phyloP scores from a whole-genome alignment of 2,888 invertebrate species.

The Apamea sordens region DNA sequence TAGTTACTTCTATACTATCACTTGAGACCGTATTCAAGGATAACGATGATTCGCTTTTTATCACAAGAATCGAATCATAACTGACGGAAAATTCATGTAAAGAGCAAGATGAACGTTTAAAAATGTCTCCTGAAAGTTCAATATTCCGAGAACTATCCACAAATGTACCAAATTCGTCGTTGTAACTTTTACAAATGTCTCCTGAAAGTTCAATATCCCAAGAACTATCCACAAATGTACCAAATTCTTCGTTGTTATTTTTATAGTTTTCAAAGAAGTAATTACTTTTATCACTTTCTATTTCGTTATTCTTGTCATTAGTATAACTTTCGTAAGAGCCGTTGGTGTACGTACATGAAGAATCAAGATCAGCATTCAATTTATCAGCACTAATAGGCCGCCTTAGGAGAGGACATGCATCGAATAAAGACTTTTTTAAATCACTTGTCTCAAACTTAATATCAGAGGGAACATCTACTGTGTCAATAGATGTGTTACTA shows the following conservation, averaged over 20 bases:
- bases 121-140: slow-evolving; percentile 1
- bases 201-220: slow-evolving; percentile 3
- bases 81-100: slow-evolving; percentile 58
- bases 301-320: neutral
- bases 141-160: slow-evolving; percentile 8
- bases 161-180: slow-evolving; percentile 4
- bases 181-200: too few species aligned
- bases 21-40: slow-evolving; percentile 65
- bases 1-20: slow-evolving; percentile 64
- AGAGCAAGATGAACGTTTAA: slow-evolving; percentile 5
- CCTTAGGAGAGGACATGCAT: slow-evolving; percentile 3
- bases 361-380: slow-evolving; percentile 23
- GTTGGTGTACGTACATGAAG: slow-evolving; percentile 19
- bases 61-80: slow-evolving; percentile 66
- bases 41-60: slow-evolving; percentile 73
- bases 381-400: slow-evolving; percentile 15
- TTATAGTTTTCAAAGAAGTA: neutral
- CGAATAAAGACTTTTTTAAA: slow-evolving; percentile 36
- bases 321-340: slow-evolving; percentile 15
- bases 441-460: slow-evolving; percentile 14
- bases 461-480: neutral
- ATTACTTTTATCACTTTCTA: slow-evolving; percentile 28
- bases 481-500: slow-evolving; percentile 37
- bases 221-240: slow-evolving; percentile 15
- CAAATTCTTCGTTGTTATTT: neutral